Conservation (phyloP, 2,888 invertebrate species). For the Drosophila parthenogenetica region DNA sequence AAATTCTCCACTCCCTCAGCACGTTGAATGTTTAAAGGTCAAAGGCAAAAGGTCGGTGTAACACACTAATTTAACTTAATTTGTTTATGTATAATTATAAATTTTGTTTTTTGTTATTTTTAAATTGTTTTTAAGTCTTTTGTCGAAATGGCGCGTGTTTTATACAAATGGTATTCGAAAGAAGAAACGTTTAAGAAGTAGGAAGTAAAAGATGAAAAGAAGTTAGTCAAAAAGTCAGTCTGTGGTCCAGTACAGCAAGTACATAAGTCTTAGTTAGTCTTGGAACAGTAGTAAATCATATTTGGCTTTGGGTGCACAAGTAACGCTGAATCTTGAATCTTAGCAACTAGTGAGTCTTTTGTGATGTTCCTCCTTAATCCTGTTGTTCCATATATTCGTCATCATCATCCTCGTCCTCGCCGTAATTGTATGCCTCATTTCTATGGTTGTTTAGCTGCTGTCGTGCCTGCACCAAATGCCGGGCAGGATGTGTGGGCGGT, state of each 20-base stretch:
- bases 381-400: constrained; percentile 42
- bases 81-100: no score
- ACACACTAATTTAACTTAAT: constrained; percentile 4
- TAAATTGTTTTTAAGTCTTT: background rate
- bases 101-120: background rate
- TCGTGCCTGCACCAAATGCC: background rate
- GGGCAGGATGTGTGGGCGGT: constrained; percentile 10
- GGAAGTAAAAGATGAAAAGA: background rate
- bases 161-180: constrained; percentile 25
- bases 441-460: constrained; percentile 42
- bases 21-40: no score
- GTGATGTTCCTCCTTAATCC: background rate
- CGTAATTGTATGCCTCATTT: constrained; percentile 21
- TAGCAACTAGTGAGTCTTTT: constrained; percentile 37
- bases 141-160: constrained; percentile 10
- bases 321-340: background rate
- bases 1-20: no score
- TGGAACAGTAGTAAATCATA: no score
- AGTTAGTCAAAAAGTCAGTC: no score
- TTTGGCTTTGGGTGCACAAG: background rate
- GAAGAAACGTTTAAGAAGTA: no score
- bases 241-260: no score
- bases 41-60: background rate
- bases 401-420: constrained; percentile 26
- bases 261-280: no score